Evolutionary conservation across 1,140 invertebrate species (phyloP).

Genomic region (Drosophila lacteicornis): DNA sequence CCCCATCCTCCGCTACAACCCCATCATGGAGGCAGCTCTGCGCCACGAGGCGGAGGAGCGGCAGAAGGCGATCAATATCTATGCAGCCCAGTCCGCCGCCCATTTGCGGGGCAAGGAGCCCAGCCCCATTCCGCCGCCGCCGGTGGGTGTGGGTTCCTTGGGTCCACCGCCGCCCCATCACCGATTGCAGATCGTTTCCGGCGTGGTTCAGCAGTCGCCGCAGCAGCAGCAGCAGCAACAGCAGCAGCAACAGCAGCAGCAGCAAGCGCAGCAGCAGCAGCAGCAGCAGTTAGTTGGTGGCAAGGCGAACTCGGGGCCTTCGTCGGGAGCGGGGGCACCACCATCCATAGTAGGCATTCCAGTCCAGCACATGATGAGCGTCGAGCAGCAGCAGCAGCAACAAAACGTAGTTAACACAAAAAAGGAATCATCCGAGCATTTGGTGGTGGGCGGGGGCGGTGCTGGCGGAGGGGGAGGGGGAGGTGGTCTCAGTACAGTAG

Average conservation of each 20-base stretch:
- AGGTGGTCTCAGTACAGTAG: constrained; percentile 45
- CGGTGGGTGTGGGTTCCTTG: constrained; percentile 80
- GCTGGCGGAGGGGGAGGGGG: constrained; percentile 24
- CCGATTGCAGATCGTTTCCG: constrained; percentile 70
- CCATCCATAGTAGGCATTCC: constrained; percentile 51
- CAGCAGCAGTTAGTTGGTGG: constrained; percentile 8
- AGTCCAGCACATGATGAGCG: constrained; percentile 74
- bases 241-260: constrained; percentile 31
- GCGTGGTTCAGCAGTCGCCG: constrained; percentile 27
- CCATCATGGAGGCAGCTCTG: constrained; percentile 90
- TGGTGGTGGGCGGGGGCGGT: constrained; percentile 41
- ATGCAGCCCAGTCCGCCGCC: constrained; percentile 87
- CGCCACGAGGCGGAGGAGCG: constrained; percentile 90
- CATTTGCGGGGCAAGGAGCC: constrained; percentile 88
- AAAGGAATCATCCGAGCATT: constrained; percentile 51
- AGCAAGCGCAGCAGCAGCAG: constrained; percentile 33
- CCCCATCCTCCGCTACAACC: constrained; percentile 89
- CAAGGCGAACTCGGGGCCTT: constrained; percentile 9
- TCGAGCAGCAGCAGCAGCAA: constrained; percentile 50
- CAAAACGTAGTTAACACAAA: constrained; percentile 44
- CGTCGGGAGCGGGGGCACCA: constrained; percentile 32
- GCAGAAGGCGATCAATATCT: constrained; percentile 90
- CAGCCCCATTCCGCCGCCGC: constrained; percentile 86
- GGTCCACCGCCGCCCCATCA: constrained; percentile 85
- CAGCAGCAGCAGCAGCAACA: constrained; percentile 19